These are phyloP conservation scores for Pemphredon lugubris DNA, from an alignment of 2,888 invertebrate genomes.

Conservation along the genomic window DNA sequence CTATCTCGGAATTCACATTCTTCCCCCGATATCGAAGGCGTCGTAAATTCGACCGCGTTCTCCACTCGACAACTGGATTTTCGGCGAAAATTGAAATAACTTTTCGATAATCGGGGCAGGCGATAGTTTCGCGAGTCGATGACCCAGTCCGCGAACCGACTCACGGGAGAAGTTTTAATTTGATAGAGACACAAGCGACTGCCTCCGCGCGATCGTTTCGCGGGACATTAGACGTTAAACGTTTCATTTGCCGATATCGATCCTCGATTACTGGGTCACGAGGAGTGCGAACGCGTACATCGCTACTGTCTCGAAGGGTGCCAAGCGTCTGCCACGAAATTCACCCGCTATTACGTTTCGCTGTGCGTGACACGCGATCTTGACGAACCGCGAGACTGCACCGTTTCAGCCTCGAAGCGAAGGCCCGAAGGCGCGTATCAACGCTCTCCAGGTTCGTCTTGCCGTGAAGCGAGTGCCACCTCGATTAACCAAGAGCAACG, in stretches of 20 bases:
- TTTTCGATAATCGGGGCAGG: slow-evolving; percentile 16
- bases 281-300: slow-evolving; percentile 25
- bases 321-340: slow-evolving; percentile 18
- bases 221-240: slow-evolving; percentile 23
- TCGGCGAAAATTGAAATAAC: too few species aligned
- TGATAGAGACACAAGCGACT: slow-evolving; percentile 19
- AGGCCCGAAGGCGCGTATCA: too few species aligned
- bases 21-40: too few species aligned
- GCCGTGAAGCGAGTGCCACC: too few species aligned
- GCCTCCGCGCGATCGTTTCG: slow-evolving; percentile 3
- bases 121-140: slow-evolving; percentile 21
- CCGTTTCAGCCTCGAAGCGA: too few species aligned
- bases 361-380: neutral
- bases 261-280: slow-evolving; percentile 53
- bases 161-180: neutral
- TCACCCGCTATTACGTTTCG: slow-evolving; percentile 4
- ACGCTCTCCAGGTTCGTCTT: too few species aligned
- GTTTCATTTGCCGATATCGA: slow-evolving; percentile 39
- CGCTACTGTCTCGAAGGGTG: slow-evolving; percentile 15
- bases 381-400: neutral
- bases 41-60: too few species aligned
- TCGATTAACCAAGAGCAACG: too few species aligned
- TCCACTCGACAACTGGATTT: too few species aligned
- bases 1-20: too few species aligned
- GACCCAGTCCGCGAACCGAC: neutral